A percentile compares a stretch with the other conserved stretches of the same genome.
These are phyloP conservation scores for Diglossa cyanea DNA, from an alignment of 2,797 vertebrate genomes.

Conservation along the genomic window DNA sequence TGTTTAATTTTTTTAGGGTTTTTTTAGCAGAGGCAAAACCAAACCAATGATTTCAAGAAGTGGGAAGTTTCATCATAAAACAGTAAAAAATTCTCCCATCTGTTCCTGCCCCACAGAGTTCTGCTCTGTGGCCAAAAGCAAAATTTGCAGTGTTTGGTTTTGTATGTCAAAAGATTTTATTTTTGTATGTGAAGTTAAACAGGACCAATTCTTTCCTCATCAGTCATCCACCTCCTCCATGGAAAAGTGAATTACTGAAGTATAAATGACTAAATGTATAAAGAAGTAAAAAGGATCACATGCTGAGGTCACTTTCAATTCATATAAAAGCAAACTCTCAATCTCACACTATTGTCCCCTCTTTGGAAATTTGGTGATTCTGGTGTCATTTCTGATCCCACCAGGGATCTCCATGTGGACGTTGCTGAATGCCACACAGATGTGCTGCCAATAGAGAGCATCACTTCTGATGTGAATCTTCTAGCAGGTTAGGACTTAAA, in stretches of 20 bases:
- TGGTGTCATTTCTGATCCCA: neutral
- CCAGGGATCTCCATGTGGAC: accelerated
- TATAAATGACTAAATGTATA: neutral
- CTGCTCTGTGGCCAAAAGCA: neutral
- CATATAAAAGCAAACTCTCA: neutral
- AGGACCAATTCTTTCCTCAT: neutral
- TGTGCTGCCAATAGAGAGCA: neutral
- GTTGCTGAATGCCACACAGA: neutral
- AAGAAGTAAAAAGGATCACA: neutral
- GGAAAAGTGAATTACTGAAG: neutral
- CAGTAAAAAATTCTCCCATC: neutral
- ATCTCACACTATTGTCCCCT: neutral
- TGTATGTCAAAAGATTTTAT: neutral
- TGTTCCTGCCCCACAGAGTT: neutral
- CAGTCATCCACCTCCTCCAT: neutral
- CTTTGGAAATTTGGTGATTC: neutral
- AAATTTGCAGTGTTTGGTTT: neutral
- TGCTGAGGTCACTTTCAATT: neutral
- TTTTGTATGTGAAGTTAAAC: neutral
- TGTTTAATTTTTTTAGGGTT: neutral
- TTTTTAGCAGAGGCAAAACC: neutral
- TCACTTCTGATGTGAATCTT: accelerated
- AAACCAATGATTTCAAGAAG: neutral
- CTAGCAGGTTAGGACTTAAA: neutral
- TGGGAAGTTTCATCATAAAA: neutral